These are phyloP conservation scores for Agelastica alni DNA, from an alignment of 2,888 invertebrate species.

Conservation along the genomic window DNA sequence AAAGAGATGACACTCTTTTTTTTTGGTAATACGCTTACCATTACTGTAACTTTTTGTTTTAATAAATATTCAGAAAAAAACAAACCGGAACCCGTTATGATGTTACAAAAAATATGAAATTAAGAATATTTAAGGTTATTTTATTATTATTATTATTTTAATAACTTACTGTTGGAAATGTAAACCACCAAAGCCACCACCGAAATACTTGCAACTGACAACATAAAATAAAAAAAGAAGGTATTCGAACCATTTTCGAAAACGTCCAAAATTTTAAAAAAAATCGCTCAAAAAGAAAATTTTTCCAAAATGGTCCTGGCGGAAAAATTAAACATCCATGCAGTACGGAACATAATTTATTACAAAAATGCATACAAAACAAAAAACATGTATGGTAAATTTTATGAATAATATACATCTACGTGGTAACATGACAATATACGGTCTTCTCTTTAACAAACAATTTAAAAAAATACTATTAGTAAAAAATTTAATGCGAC, in stretches of 20 bases:
- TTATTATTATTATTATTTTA: too few species aligned
- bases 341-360: slow-evolving; percentile 41
- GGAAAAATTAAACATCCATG: slow-evolving; percentile 40
- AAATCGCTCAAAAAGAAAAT: not conserved
- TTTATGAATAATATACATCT: slow-evolving; percentile 19
- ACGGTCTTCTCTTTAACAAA: slow-evolving; percentile 16
- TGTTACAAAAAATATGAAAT: too few species aligned
- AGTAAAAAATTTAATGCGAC: too few species aligned
- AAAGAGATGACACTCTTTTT: too few species aligned
- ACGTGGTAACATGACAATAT: slow-evolving; percentile 12
- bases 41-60: not conserved
- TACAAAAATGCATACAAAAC: slow-evolving; percentile 42
- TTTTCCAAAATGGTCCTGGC: slow-evolving; percentile 9
- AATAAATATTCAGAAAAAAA: not conserved
- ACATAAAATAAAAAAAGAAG: slow-evolving; percentile 11
- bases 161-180: slow-evolving; percentile 25
- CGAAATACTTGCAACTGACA: slow-evolving; percentile 18
- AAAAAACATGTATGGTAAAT: slow-evolving; percentile 25
- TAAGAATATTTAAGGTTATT: too few species aligned
- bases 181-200: slow-evolving; percentile 24
- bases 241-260: slow-evolving; percentile 6
- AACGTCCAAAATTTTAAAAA: not conserved
- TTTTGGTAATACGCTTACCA: too few species aligned
- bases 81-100: too few species aligned
- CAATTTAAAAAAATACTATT: not conserved